These are phyloP conservation scores for Tricholauxania praeusta DNA, from an alignment of 2,888 invertebrate species.

Conservation along the genomic window DNA sequence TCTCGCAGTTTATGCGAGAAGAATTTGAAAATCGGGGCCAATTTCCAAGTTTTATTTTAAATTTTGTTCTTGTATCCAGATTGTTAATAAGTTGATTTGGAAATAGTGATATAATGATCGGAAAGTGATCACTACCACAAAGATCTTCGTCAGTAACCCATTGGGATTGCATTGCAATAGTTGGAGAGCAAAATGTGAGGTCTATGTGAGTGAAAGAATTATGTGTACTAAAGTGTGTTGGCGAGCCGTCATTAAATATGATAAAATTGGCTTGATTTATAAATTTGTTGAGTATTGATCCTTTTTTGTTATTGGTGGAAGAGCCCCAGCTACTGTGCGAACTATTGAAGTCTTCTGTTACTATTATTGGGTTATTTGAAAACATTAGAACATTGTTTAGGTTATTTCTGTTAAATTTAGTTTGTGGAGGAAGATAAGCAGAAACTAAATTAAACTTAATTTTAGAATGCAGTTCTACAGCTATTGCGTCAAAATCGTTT, in stretches of 20 bases:
- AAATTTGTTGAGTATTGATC: conserved; percentile 22
- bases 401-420: conserved; percentile 6
- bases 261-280: conserved; percentile 20
- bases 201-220: conserved; percentile 43
- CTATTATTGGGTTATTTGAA: not conserved
- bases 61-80: conserved; percentile 7
- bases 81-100: not conserved
- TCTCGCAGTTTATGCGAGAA: not conserved
- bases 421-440: conserved; percentile 33
- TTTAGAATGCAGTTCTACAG: conserved; percentile 31
- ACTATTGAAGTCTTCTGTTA: conserved; percentile 38
- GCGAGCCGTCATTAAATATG: conserved; percentile 32
- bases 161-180: conserved; percentile 1
- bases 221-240: conserved; percentile 41
- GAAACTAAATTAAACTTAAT: conserved; percentile 38
- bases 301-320: conserved; percentile 1
- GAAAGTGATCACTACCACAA: conserved; percentile 36
- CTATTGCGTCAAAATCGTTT: conserved; percentile 36
- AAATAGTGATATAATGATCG: conserved; percentile 24
- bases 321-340: conserved; percentile 30
- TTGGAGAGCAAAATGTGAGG: conserved; percentile 36
- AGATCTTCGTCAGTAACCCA: conserved; percentile 19
- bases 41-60: conserved; percentile 18
- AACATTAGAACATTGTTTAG: conserved; percentile 22
- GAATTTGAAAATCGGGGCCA: not conserved